phyloP scores from a whole-genome alignment of 1,140 invertebrate species.

The Listronotus oregonensis region DNA sequence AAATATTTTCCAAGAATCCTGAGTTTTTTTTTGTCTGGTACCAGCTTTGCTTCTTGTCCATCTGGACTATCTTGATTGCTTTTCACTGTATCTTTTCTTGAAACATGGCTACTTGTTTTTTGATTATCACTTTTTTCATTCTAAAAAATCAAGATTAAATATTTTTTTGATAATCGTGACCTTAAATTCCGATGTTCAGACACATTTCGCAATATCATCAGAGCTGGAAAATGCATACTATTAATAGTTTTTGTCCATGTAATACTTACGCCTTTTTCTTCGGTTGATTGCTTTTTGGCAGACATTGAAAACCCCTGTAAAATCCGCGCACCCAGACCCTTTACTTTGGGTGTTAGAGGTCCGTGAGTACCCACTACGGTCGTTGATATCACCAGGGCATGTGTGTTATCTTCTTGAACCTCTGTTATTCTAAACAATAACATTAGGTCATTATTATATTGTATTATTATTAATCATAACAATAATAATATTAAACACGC shows the following conservation, averaged over 20 bases:
- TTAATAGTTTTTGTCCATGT: too few relatives aligned
- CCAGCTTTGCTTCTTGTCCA: constrained; percentile 4
- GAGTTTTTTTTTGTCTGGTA: constrained; percentile 60
- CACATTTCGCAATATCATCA: too few relatives aligned
- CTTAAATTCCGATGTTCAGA: too few relatives aligned
- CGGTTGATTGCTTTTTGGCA: constrained; percentile 20
- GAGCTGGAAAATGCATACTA: too few relatives aligned
- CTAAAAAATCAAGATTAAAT: not conserved
- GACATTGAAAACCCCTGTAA: constrained; percentile 42
- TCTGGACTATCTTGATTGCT: constrained; percentile 8
- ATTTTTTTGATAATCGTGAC: not conserved
- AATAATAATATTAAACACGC: not conserved
- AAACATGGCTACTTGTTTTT: constrained; percentile 26
- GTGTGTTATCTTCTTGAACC: constrained; percentile 65
- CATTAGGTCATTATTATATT: too few relatives aligned
- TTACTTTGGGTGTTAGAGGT: constrained; percentile 53
- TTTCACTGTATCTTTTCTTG: constrained; percentile 36
- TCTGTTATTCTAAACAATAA: constrained; percentile 68
- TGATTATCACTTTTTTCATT: constrained; percentile 7
- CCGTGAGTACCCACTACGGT: constrained; percentile 44
- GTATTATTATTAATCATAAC: too few relatives aligned
- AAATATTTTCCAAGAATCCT: constrained; percentile 68
- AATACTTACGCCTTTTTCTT: constrained; percentile 29
- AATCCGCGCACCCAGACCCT: constrained; percentile 39
- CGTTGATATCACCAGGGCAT: constrained; percentile 46